Conservation (phyloP, 2,888 invertebrate species). For the Drosophila tripunctata region DNA sequence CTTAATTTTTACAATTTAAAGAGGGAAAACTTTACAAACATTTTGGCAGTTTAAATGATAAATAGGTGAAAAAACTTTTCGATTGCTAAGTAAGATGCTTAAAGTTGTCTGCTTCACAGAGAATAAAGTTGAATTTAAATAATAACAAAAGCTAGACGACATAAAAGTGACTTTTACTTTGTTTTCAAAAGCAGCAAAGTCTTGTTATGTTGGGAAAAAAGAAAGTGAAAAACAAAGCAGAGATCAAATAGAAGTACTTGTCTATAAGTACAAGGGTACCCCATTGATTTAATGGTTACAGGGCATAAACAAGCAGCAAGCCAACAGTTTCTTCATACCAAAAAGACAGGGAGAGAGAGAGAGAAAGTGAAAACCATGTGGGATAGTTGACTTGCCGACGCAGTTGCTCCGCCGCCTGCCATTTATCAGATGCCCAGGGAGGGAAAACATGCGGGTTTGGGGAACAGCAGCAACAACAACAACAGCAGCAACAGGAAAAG, state of each 20-base stretch:
- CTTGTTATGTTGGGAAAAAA: too few relatives aligned
- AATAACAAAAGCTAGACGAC: too few relatives aligned
- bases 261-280: neutral
- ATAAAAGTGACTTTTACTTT: too few relatives aligned
- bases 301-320: neutral
- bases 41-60: too few relatives aligned
- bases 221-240: too few relatives aligned
- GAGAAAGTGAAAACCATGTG: neutral
- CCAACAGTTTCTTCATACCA: neutral
- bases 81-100: too few relatives aligned
- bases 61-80: too few relatives aligned
- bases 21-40: too few relatives aligned
- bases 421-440: conserved; percentile 32
- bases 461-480: conserved; percentile 6
- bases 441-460: conserved; percentile 11
- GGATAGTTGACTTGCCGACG: conserved; percentile 38
- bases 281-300: neutral
- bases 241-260: neutral
- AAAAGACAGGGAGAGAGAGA: neutral
- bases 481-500: conserved; percentile 1
- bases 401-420: conserved; percentile 17
- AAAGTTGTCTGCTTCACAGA: too few relatives aligned
- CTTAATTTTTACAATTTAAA: too few relatives aligned
- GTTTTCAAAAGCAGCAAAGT: too few relatives aligned
- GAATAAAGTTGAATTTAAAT: too few relatives aligned